Conservation (phyloP, 2,797 vertebrate species). For the Eurystomus glaucurus region DNA sequence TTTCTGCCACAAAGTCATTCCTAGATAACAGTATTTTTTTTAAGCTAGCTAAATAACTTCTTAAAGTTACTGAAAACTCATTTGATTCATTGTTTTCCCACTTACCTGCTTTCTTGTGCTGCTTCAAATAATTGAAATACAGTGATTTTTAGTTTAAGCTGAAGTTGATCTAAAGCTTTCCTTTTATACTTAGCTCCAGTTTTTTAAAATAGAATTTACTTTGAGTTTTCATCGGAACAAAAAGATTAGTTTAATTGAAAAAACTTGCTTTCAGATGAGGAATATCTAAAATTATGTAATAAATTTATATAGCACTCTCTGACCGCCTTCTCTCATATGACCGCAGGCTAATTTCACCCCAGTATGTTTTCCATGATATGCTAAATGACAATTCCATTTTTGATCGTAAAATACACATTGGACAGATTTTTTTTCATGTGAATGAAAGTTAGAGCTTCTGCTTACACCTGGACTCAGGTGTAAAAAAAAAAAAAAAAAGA, state of each 20-base stretch:
- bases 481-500: background rate
- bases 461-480: background rate
- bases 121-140: background rate
- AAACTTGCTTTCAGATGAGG: background rate
- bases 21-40: background rate
- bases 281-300: background rate
- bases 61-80: background rate
- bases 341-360: background rate
- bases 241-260: background rate
- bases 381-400: background rate
- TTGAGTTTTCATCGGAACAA: background rate
- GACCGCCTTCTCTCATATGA: background rate
- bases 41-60: background rate
- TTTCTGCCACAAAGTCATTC: background rate
- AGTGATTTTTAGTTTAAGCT: background rate
- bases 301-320: background rate
- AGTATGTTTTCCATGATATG: background rate
- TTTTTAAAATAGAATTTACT: background rate
- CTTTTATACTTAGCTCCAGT: background rate
- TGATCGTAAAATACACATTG: background rate
- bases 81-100: background rate
- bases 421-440: background rate
- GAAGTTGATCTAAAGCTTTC: background rate
- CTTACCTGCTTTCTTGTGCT: background rate
- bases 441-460: background rate